Base-by-base conservation (phyloP, 30 jellyfish, hydroid and myxozoan species). In the Catostylus mosaicus region DNA sequence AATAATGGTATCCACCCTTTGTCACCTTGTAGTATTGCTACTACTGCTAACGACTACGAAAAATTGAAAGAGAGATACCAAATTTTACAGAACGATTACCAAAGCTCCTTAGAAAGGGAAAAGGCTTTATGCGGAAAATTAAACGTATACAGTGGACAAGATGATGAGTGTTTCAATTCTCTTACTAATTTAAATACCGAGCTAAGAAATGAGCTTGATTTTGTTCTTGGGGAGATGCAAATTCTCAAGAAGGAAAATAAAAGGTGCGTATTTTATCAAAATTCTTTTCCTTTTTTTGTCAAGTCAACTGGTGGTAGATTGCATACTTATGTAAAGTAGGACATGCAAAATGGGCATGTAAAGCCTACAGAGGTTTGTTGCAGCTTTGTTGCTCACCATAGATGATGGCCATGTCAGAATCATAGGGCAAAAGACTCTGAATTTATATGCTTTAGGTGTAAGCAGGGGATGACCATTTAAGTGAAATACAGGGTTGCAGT, bases 71-170 rank as follows among this genome's bases (percentile, higher is more conserved):
- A 34, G 3, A 69, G 40, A 24, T 31, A 82, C 60, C 85, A 82
- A 59, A 69, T 37, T 6, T 45, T 82, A 40, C 92, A 82, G 57
- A 82, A 12, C 16, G 92, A 82, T n/a, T 82, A 82, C 61, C 77
- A 82, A 29, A 68, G 35, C 7, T 68, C 80, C 0, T 37, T 82
- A 35, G 92, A 68, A 30, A 29, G 92, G 50, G 92, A 82, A 52
- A 82, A 66, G 33, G 92, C 31, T 2, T 37, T 82, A 60, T 82
- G 92, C 22, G 82, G 69, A 50, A 82, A 75, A 30, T 30, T 82
- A 20, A 65, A 52, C 43, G 92, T 67, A 24, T 56, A 82, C 24
- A 80, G 85, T 23, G 92, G 92, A 11, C 83, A 82, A 79, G 94
- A 60, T 56, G 94, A 84, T 43, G 94, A 84, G 29, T 60, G 88